Conservation (phyloP, 2,797 vertebrate genomes). For the Characodon lateralis region DNA sequence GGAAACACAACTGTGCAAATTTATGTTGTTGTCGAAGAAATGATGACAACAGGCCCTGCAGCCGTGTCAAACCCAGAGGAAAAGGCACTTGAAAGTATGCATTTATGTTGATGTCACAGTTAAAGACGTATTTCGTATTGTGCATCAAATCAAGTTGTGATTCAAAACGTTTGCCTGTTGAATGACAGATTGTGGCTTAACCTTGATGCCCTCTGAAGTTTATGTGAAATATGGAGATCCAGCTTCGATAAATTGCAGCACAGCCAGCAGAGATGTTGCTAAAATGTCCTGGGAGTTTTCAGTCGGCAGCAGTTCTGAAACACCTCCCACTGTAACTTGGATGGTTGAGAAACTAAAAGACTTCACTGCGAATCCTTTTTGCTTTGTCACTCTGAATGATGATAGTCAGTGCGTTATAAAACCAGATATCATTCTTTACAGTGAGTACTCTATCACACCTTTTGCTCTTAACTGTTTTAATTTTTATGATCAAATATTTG, state of each 20-base stretch:
- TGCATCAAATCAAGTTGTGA: not conserved
- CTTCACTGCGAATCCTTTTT: not conserved
- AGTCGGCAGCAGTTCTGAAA: fast-evolving
- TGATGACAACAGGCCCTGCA: not conserved
- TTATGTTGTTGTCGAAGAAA: not conserved
- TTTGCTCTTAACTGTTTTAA: not conserved
- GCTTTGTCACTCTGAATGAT: fast-evolving
- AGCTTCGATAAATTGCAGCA: conserved; percentile 53
- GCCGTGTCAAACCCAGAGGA: not conserved
- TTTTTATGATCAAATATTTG: no score
- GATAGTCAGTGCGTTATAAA: fast-evolving
- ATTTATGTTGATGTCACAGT: not conserved
- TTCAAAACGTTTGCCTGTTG: conserved; percentile 2
- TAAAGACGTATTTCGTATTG: not conserved
- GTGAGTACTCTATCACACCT: conserved; percentile 44
- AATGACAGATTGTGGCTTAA: conserved; percentile 28
- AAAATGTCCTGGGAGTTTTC: conserved; percentile 51
- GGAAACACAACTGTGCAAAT: conserved; percentile 13
- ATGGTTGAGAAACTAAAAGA: not conserved
- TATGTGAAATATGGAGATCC: conserved; percentile 60
- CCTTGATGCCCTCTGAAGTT: conserved; percentile 42
- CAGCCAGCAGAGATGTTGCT: fast-evolving
- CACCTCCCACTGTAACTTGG: fast-evolving
- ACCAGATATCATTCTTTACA: conserved; percentile 28
- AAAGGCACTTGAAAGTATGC: conserved; percentile 7